A percentile compares a stretch with the other conserved stretches of the same genome.
phyloP scores from a whole-genome alignment of 2,888 invertebrate species.

The Glyphotaelius pellucidus region DNA sequence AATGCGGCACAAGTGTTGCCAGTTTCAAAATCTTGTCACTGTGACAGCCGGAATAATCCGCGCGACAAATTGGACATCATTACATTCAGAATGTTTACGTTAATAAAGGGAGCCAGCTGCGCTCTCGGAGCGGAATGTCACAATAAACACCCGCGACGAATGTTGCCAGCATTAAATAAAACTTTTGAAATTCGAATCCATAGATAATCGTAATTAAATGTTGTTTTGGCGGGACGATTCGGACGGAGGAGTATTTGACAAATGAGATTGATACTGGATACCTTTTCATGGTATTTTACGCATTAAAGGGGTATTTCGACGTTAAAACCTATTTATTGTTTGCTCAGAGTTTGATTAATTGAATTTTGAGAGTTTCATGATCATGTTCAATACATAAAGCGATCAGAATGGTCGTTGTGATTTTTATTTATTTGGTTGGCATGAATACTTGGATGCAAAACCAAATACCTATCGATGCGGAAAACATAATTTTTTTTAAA shows the following conservation, averaged over 20 bases:
- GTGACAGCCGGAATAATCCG: constrained; percentile 52
- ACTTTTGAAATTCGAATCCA: constrained; percentile 61
- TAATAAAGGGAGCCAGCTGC: constrained; percentile 50
- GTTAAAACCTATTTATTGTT: background rate
- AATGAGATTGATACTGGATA: constrained; percentile 13
- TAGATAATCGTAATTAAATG: constrained; percentile 62
- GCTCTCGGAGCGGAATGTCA: constrained; percentile 27
- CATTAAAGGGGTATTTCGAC: background rate
- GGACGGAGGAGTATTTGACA: constrained; percentile 43
- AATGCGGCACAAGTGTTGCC: constrained; percentile 33
- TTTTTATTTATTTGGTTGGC: background rate
- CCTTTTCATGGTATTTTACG: constrained; percentile 29
- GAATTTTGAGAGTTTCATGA: background rate
- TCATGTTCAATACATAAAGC: background rate
- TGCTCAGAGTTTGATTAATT: background rate
- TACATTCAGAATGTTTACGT: constrained; percentile 61
- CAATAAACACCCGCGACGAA: constrained; percentile 23
- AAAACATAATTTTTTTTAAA: too few relatives aligned
- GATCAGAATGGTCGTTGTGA: background rate
- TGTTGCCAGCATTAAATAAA: constrained; percentile 53
- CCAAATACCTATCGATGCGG: too few relatives aligned
- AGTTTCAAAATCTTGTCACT: constrained; percentile 25
- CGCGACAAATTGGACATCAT: constrained; percentile 58
- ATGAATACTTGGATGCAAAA: too few relatives aligned
- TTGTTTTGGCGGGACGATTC: constrained; percentile 42